Percentiles rank a stretch among this genome's conserved stretches.
Evolutionary conservation across 2,888 invertebrate genomes (phyloP).

Genomic region (Apeira syringaria): DNA sequence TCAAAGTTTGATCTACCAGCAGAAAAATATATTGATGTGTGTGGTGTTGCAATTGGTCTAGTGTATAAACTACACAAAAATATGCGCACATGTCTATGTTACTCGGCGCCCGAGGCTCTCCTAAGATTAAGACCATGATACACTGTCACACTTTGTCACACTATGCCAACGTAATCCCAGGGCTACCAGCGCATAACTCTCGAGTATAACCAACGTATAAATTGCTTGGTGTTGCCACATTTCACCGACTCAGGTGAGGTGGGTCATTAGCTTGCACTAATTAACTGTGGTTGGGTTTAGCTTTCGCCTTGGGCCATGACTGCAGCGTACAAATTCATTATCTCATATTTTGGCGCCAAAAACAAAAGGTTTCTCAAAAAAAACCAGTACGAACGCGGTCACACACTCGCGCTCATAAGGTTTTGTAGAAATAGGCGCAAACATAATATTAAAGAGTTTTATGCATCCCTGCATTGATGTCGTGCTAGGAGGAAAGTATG

Average conservation of each 20-base stretch:
- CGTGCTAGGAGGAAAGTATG: background rate
- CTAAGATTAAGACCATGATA: background rate
- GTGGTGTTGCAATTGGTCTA: background rate
- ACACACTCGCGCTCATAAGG: too few species aligned
- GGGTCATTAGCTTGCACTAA: slow-evolving; percentile 39
- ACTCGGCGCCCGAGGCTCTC: background rate
- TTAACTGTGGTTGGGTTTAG: slow-evolving; percentile 33
- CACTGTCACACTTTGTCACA: slow-evolving; percentile 2
- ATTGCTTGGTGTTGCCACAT: slow-evolving; percentile 28
- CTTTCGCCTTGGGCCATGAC: slow-evolving; percentile 21
- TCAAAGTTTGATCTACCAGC: too few species aligned
- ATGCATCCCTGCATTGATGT: background rate
- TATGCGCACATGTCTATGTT: background rate
- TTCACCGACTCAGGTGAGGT: slow-evolving; percentile 28
- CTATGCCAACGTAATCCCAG: slow-evolving; percentile 5
- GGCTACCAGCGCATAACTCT: slow-evolving; percentile 10
- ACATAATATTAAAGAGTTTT: too few species aligned
- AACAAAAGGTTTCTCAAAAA: too few species aligned
- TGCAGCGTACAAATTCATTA: too few species aligned
- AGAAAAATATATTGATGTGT: too few species aligned
- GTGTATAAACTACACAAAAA: background rate
- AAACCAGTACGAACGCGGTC: too few species aligned
- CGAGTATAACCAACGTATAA: slow-evolving; percentile 14
- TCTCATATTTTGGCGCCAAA: too few species aligned
- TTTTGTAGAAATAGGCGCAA: too few species aligned